Conservation (phyloP, 2,113 vertebrate species). For the Cromileptes altivelis region DNA sequence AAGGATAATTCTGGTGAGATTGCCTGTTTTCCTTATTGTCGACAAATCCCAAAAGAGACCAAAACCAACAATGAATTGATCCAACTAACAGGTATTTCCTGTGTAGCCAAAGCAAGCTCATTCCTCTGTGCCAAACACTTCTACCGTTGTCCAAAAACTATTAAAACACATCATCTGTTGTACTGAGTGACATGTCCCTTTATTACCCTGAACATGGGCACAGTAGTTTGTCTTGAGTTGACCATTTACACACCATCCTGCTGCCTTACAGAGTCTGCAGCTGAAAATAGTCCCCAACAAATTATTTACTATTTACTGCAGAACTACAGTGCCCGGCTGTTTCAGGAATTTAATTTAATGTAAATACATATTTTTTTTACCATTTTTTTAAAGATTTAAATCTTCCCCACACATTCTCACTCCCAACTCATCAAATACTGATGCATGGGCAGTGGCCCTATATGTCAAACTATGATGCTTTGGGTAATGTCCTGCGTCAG, state of each 20-base stretch:
- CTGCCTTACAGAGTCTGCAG: background rate
- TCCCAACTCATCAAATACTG: too few relatives aligned
- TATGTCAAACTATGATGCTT: too few relatives aligned
- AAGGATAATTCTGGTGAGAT: conserved; percentile 1
- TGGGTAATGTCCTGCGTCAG: too few relatives aligned
- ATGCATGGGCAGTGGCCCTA: too few relatives aligned
- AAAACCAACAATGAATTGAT: conserved; percentile 17
- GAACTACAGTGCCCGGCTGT: background rate
- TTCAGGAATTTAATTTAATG: background rate
- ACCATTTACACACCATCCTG: background rate
- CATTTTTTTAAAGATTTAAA: background rate
- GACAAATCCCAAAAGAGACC: background rate
- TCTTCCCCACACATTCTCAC: too few relatives aligned
- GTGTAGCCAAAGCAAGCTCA: background rate
- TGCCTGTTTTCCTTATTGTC: conserved; percentile 15
- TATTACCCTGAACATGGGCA: background rate
- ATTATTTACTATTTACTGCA: background rate
- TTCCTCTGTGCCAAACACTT: background rate
- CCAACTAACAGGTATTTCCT: background rate
- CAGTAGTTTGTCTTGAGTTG: background rate
- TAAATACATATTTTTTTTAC: background rate
- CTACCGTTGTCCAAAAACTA: background rate
- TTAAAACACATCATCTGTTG: background rate
- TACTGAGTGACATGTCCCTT: background rate
- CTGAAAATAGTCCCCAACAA: background rate